Conservation (phyloP, 2,888 invertebrate species). For the Ectemnius continuus region DNA sequence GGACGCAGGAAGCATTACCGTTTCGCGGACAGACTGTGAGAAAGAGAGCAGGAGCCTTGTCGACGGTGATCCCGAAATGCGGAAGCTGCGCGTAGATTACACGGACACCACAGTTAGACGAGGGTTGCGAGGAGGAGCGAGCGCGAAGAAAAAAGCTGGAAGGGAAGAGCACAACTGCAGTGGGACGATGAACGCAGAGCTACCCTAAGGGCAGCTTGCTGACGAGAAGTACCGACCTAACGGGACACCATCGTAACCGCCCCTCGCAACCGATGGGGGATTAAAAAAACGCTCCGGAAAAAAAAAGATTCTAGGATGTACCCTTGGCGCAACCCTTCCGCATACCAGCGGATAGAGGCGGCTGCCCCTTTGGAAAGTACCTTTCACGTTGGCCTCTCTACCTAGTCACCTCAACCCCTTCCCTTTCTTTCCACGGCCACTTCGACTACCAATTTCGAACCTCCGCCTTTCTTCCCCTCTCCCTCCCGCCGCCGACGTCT, state of each 20-base stretch:
- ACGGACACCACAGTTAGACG: conserved; percentile 64
- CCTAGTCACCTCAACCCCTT: conserved; percentile 45
- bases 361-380: conserved; percentile 63
- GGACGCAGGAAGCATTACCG: conserved; percentile 9
- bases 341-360: conserved; percentile 55
- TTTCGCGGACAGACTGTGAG: conserved; percentile 53
- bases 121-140: conserved; percentile 50
- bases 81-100: conserved; percentile 64
- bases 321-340: conserved; percentile 64
- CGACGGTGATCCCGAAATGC: conserved; percentile 59
- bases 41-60: conserved; percentile 47
- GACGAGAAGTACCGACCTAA: conserved; percentile 62
- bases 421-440: conserved; percentile 25
- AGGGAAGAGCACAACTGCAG: conserved; percentile 47
- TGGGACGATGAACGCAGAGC: conserved; percentile 21
- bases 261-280: conserved; percentile 48
- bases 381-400: conserved; percentile 48
- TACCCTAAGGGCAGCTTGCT: conserved; percentile 60
- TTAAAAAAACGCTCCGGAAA: conserved; percentile 50
- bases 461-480: conserved; percentile 12
- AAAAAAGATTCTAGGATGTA: conserved; percentile 44
- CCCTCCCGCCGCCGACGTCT: conserved; percentile 15
- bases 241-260: conserved; percentile 61
- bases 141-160: conserved; percentile 15
- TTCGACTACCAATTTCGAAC: conserved; percentile 40